Evolutionary conservation across 2,888 invertebrate genomes (phyloP).

Genomic region (Synergus umbraculus): DNA sequence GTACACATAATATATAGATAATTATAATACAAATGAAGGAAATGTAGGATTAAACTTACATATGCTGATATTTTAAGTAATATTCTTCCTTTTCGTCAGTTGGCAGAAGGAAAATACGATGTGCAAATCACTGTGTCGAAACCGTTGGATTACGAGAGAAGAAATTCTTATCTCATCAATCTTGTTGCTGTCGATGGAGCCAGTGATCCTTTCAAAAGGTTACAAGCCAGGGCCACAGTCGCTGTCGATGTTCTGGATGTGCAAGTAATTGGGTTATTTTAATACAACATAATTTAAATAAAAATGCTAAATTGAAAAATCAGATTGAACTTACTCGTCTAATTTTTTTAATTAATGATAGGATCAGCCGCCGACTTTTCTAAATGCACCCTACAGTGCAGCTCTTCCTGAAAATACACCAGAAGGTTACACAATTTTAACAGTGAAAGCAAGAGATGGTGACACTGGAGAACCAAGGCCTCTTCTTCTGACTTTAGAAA

Average conservation of each 20-base stretch:
- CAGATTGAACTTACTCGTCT: background rate
- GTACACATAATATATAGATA: slow-evolving; percentile 69
- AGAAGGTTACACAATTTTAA: slow-evolving; percentile 80
- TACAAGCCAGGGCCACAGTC: slow-evolving; percentile 85
- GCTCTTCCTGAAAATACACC: slow-evolving; percentile 87
- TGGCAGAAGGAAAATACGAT: slow-evolving; percentile 84
- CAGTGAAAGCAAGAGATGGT: slow-evolving; percentile 88
- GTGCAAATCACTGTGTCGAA: slow-evolving; percentile 84
- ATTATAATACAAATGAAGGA: too few species aligned
- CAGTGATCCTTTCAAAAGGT: slow-evolving; percentile 78
- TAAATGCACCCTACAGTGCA: slow-evolving; percentile 89
- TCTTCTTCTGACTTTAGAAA: slow-evolving; percentile 84
- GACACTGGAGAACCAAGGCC: slow-evolving; percentile 87
- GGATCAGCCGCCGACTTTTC: slow-evolving; percentile 90
- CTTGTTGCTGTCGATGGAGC: slow-evolving; percentile 84
- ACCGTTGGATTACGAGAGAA: slow-evolving; percentile 87
- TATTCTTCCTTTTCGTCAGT: slow-evolving; percentile 72
- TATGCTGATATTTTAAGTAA: background rate
- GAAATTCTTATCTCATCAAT: slow-evolving; percentile 85
- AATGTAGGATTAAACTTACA: too few species aligned
- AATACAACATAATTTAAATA: background rate
- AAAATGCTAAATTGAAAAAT: background rate
- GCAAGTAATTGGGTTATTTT: slow-evolving; percentile 75
- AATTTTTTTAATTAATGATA: slow-evolving; percentile 62
- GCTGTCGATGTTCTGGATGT: slow-evolving; percentile 88